A percentile compares a stretch with the other conserved stretches of the same genome.
Conservation (phyloP, 2,888 invertebrate species). For the Mythimna impura region DNA sequence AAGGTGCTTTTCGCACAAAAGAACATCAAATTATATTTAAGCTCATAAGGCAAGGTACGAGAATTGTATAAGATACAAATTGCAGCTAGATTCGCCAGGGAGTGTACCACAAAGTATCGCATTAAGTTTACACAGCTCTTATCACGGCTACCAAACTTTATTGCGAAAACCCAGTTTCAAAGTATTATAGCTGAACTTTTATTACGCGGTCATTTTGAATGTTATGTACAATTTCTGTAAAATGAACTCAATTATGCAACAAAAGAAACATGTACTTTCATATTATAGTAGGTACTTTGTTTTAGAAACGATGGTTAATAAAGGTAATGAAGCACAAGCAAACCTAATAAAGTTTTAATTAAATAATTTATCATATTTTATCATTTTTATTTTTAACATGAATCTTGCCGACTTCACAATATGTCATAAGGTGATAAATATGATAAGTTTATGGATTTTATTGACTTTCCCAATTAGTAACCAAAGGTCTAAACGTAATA, state of each 20-base stretch:
- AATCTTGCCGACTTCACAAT: not conserved
- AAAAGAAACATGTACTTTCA: constrained; percentile 41
- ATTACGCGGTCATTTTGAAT: constrained; percentile 68
- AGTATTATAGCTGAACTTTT: constrained; percentile 63
- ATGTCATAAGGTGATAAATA: not conserved
- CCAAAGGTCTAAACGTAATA: not conserved
- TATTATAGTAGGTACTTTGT: constrained; percentile 23
- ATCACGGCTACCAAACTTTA: constrained; percentile 58
- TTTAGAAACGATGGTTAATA: constrained; percentile 16
- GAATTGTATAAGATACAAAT: constrained; percentile 58
- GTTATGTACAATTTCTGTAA: constrained; percentile 45
- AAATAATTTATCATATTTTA: constrained; percentile 17
- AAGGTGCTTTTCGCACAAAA: constrained; percentile 57
- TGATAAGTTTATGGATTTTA: not conserved
- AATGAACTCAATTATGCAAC: constrained; percentile 48
- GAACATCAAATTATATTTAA: constrained; percentile 63
- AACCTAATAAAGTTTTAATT: constrained; percentile 27
- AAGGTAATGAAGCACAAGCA: constrained; percentile 22
- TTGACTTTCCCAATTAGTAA: not conserved
- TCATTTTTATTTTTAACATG: not conserved
- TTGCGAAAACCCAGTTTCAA: constrained; percentile 59
- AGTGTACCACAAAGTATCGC: constrained; percentile 45
- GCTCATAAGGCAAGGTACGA: constrained; percentile 28
- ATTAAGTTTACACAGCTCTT: constrained; percentile 58
- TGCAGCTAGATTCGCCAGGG: constrained; percentile 47